Evolutionary conservation across 2,113 vertebrate species (phyloP).

Genomic region (Indri indri): DNA sequence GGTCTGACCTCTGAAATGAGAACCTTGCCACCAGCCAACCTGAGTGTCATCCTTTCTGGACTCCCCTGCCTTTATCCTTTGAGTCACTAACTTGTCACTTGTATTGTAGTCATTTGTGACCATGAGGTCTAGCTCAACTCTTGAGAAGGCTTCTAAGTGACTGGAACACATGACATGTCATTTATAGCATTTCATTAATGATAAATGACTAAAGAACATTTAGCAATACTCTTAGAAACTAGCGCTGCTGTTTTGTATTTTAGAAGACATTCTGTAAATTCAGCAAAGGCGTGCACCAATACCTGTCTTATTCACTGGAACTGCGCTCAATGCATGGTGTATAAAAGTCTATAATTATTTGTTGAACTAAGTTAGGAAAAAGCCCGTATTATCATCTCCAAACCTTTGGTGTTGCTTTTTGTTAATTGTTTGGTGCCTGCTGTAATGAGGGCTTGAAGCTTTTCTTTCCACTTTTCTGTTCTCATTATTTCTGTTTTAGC

Average conservation of each 20-base stretch:
- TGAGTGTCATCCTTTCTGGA: background rate
- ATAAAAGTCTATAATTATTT: background rate
- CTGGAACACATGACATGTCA: background rate
- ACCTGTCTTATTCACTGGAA: background rate
- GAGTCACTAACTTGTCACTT: background rate
- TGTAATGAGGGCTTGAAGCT: background rate
- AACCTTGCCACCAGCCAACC: background rate
- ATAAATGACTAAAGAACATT: background rate
- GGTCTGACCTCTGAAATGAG: background rate
- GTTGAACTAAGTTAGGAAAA: conserved; percentile 9
- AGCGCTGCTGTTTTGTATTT: background rate
- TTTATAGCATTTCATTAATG: background rate
- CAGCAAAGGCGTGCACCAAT: background rate
- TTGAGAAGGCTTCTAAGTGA: conserved; percentile 31
- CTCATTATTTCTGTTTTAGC: conserved; percentile 44
- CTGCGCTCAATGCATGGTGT: background rate
- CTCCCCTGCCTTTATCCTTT: background rate
- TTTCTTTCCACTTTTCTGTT: background rate
- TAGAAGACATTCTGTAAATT: background rate
- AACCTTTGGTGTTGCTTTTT: background rate
- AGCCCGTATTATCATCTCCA: background rate
- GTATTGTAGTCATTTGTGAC: background rate
- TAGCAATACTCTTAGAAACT: background rate
- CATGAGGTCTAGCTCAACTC: background rate
- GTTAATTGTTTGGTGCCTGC: background rate